Evolutionary conservation across 2,113 vertebrate species (phyloP), one percentile per base, ranked within the genome.

Genomic region (Ceyx cyanopectus): DNA sequence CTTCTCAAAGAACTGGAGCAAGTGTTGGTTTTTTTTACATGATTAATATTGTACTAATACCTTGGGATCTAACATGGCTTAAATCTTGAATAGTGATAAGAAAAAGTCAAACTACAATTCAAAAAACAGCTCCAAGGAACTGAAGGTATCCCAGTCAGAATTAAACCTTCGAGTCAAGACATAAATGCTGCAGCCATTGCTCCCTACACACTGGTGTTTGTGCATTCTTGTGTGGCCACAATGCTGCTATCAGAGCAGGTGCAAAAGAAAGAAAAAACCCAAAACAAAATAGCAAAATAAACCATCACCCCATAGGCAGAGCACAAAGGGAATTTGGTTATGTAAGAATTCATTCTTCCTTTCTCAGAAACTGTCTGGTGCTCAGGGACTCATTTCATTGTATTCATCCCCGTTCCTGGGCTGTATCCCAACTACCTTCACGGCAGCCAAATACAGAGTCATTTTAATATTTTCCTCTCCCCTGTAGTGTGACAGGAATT

Each of bases 401-500:
- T 40, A 26, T 40, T 81, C 73, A 75, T 69, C 77, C 75, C 1
- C 0, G 76, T 83, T 46, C 72, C 85, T 94, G 85, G 87, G 51
- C 65, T 73, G 50, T 61, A 34, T 95, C 92, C 93, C 69, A 85
- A 81, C 70, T 90, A 58, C 4, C 54, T 60, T 79, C 37, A 16
- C 0, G 23, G 82, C 77, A 70, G 85, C 89, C 93, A 94, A 93
- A 56, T 19, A 34, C 3, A 32, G 41, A 70, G 12, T 1, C 22
- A 34, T 54, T 53, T 18, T 1, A n/a, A 27, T 63, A 60, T 69
- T n/a, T 32, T 34, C 24, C 41, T 13, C 34, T 26, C 72, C 53
- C 62, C 72, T 15, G 66, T 45, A 57, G 54, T 2, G 53, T 86
- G 86, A 72, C 90, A 75, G 75, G 84, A 96, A 93, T 82, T 81